These are phyloP conservation scores for Epizoanthus scotinus DNA, from an alignment of 92 coral and sea anemone genomes.

Conservation along the genomic window DNA sequence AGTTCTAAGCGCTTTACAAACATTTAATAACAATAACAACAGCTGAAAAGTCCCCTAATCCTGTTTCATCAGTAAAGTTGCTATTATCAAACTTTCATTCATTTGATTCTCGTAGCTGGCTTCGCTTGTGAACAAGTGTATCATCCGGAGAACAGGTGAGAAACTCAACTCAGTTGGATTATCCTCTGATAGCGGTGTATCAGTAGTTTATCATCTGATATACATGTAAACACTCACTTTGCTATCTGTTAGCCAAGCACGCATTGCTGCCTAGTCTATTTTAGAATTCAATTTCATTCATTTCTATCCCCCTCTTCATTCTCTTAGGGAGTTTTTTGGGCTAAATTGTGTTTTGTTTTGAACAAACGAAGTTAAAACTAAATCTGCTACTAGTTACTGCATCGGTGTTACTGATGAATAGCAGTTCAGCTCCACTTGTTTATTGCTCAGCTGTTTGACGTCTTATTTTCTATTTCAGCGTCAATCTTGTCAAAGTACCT, in stretches of 20 bases:
- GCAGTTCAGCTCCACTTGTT: background rate
- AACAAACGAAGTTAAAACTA: too few relatives aligned
- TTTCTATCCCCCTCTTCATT: too few relatives aligned
- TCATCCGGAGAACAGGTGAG: slow-evolving; percentile 90
- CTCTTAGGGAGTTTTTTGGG: too few relatives aligned
- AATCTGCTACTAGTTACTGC: background rate
- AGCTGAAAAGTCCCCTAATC: background rate
- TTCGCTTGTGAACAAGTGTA: slow-evolving; percentile 88
- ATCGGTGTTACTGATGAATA: background rate
- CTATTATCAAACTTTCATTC: background rate
- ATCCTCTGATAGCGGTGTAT: too few relatives aligned
- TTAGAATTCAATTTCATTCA: too few relatives aligned
- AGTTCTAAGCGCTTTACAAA: too few relatives aligned
- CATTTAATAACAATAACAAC: too few relatives aligned
- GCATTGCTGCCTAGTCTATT: too few relatives aligned
- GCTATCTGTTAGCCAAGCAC: too few relatives aligned
- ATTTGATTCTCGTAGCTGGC: slow-evolving; percentile 61
- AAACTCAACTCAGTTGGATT: background rate
- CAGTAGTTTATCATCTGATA: too few relatives aligned
- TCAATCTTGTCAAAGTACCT: slow-evolving; percentile 83
- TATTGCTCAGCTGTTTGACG: background rate
- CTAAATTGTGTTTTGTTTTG: too few relatives aligned
- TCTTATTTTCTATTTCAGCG: slow-evolving; percentile 50
- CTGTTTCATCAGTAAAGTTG: background rate
- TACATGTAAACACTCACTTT: too few relatives aligned